Percentiles rank a stretch among this genome's conserved stretches.
Evolutionary conservation across 2,888 invertebrate genomes (phyloP).

Genomic region (Terebella lapidaria): DNA sequence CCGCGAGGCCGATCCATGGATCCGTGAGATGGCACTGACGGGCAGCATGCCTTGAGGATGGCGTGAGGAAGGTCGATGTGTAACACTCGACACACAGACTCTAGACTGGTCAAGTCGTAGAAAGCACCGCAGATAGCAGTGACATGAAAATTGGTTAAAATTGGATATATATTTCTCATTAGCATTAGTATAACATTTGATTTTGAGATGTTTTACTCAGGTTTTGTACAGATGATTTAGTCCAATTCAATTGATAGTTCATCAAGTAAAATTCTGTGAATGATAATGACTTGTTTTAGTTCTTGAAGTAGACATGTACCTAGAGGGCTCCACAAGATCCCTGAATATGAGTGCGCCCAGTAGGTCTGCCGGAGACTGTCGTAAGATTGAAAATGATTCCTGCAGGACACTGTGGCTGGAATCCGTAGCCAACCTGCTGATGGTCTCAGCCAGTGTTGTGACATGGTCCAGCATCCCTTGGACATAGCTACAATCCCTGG

Average conservation of each 20-base stretch:
- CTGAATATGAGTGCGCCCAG: background rate
- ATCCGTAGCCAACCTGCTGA: background rate
- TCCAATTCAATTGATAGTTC: too few species aligned
- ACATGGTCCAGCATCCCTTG: too few species aligned
- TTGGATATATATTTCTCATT: background rate
- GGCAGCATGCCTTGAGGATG: background rate
- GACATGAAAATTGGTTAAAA: too few species aligned
- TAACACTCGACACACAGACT: background rate
- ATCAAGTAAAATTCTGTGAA: background rate
- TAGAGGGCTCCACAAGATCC: background rate
- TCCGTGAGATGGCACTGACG: too few species aligned
- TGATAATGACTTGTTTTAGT: background rate
- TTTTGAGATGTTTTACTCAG: too few species aligned
- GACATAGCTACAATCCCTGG: too few species aligned
- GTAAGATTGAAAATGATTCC: background rate
- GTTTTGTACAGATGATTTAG: too few species aligned
- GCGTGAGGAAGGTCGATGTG: background rate
- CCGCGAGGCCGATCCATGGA: too few species aligned
- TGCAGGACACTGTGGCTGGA: background rate
- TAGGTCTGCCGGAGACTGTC: background rate
- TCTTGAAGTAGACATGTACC: too few species aligned
- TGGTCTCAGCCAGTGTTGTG: too few species aligned
- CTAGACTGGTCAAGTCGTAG: background rate
- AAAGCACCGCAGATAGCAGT: background rate
- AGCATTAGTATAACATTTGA: background rate